These are phyloP conservation scores for Lucifuga dentata DNA, from an alignment of 2,113 vertebrate genomes.

Conservation along the genomic window DNA sequence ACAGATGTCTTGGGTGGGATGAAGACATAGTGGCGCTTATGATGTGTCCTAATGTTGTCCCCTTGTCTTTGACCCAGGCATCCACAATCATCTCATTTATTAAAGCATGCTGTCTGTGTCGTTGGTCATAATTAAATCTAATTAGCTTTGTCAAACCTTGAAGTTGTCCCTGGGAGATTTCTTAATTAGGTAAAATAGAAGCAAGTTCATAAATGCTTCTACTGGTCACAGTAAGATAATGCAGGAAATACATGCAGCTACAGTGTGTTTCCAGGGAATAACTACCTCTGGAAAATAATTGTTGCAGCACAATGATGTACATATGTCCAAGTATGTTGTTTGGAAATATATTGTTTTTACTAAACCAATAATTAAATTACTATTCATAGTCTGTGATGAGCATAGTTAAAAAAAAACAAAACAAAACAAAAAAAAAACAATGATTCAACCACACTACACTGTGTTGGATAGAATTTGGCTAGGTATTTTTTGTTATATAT, in stretches of 20 bases:
- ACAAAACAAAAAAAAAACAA: constrained; percentile 5
- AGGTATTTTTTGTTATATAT: too few species aligned
- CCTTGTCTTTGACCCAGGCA: constrained; percentile 52
- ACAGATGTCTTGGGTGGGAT: constrained; percentile 46
- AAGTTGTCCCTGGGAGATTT: constrained; percentile 48
- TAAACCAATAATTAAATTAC: constrained; percentile 28
- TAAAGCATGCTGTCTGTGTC: constrained; percentile 48
- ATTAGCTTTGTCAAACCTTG: constrained; percentile 63
- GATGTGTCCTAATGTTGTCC: constrained; percentile 48
- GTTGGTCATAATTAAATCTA: constrained; percentile 61
- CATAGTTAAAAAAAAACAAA: constrained; percentile 3
- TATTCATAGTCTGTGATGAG: constrained; percentile 23
- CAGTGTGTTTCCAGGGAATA: constrained; percentile 31
- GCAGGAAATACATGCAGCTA: constrained; percentile 26
- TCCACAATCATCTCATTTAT: constrained; percentile 48
- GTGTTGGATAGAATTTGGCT: too few species aligned
- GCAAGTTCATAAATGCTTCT: constrained; percentile 56
- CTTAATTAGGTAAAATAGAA: constrained; percentile 56
- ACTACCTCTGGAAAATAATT: constrained; percentile 31
- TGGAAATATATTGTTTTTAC: constrained; percentile 41
- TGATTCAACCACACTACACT: too few species aligned
- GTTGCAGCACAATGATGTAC: constrained; percentile 34
- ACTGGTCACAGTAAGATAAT: constrained; percentile 32
- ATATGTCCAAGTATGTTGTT: constrained; percentile 33
- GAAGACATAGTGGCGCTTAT: constrained; percentile 53